Conservation (phyloP, 2,797 vertebrate species). For the Halcyon leucocephala region DNA sequence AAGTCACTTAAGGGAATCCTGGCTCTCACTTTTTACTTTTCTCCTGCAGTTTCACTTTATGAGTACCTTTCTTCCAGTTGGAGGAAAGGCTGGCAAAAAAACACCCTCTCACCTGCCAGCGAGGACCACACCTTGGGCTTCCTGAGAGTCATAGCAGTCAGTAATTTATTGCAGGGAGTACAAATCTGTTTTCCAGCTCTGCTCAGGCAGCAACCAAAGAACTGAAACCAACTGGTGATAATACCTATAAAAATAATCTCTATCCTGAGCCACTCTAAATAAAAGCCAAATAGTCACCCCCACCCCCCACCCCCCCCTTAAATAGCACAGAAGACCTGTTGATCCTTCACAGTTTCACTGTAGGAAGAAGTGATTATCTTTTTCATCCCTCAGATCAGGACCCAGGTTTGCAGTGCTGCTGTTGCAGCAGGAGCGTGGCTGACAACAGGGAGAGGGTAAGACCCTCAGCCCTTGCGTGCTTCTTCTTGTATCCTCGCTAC, state of each 20-base stretch:
- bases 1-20: neutral
- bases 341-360: neutral
- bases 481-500: neutral
- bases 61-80: slow-evolving; percentile 62
- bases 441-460: neutral
- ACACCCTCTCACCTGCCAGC: slow-evolving; percentile 59
- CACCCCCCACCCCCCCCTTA: accelerated
- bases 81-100: slow-evolving; percentile 62
- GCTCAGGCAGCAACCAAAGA: neutral
- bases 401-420: accelerated
- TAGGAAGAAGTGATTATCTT: neutral
- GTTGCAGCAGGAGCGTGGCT: neutral
- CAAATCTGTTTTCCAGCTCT: slow-evolving; percentile 16
- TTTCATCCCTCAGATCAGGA: neutral
- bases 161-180: slow-evolving; percentile 49
- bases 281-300: neutral
- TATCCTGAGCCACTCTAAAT: neutral
- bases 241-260: neutral
- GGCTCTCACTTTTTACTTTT: neutral
- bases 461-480: neutral
- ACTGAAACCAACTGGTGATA: neutral
- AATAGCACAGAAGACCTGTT: neutral
- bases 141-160: slow-evolving; percentile 28
- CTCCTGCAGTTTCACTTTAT: slow-evolving; percentile 26
- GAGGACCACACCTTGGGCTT: slow-evolving; percentile 66